These are phyloP conservation scores for Gouania willdenowi DNA, from an alignment of 2,797 vertebrate genomes.

Conservation along the genomic window DNA sequence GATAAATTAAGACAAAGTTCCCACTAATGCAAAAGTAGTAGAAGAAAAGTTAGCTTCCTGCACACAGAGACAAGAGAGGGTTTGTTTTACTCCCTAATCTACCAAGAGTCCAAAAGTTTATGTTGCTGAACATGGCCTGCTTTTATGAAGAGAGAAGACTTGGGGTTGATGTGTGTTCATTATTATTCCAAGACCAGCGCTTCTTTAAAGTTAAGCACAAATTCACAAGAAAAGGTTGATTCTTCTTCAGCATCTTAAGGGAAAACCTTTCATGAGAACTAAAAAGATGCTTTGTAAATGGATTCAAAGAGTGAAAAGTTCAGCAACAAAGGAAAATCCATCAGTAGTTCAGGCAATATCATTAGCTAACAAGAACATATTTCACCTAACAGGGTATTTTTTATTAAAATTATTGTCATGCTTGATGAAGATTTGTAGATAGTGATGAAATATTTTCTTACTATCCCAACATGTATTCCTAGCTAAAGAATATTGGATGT, in stretches of 20 bases:
- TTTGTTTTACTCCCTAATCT: conserved; percentile 5
- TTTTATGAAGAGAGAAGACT: not conserved
- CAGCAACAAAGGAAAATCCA: too few species aligned
- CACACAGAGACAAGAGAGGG: conserved; percentile 11
- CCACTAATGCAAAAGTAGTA: conserved; percentile 8
- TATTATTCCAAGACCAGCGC: not conserved
- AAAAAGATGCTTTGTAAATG: too few species aligned
- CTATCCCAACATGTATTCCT: too few species aligned
- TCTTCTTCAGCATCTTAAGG: too few species aligned
- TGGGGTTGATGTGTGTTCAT: not conserved
- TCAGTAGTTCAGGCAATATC: too few species aligned
- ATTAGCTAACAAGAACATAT: too few species aligned
- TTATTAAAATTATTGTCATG: too few species aligned
- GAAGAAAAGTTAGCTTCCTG: conserved; percentile 22
- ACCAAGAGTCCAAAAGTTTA: not conserved
- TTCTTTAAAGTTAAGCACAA: not conserved
- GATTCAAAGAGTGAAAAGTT: too few species aligned
- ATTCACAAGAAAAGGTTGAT: not conserved
- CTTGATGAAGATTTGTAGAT: too few species aligned
- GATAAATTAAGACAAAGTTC: conserved; percentile 41
- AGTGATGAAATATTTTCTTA: too few species aligned
- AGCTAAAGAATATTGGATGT: conserved; percentile 11
- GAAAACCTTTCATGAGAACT: too few species aligned
- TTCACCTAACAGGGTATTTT: too few species aligned
- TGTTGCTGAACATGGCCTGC: not conserved